Evolutionary conservation across 1,140 invertebrate species (phyloP).

Genomic region (Drosophila ogumai): DNA sequence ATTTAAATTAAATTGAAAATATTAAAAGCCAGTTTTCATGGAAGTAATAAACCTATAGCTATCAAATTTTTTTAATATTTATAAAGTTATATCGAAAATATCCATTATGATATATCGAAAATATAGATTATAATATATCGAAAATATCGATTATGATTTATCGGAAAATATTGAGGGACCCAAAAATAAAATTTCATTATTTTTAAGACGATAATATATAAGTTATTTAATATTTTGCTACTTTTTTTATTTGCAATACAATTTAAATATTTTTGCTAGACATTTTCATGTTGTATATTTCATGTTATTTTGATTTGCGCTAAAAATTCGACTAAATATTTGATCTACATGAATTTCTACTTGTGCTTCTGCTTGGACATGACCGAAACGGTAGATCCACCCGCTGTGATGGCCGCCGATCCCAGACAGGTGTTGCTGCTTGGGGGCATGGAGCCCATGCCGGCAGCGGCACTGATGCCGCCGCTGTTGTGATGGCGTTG

Average conservation of each 20-base stretch:
- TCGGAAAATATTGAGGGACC: not conserved
- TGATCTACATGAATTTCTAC: slow-evolving; percentile 48
- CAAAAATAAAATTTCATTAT: not conserved
- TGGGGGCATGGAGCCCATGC: slow-evolving; percentile 17
- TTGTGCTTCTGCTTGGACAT: slow-evolving; percentile 75
- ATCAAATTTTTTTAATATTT: no score
- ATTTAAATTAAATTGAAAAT: not conserved
- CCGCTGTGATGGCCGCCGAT: not conserved
- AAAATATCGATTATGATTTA: not conserved
- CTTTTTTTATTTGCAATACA: not conserved
- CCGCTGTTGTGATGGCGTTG: slow-evolving; percentile 67
- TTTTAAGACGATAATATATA: not conserved
- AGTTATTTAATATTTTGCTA: slow-evolving; percentile 3
- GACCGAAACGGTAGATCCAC: slow-evolving; percentile 34
- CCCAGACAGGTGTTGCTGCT: slow-evolving; percentile 47
- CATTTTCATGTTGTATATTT: not conserved
- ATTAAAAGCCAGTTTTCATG: not conserved
- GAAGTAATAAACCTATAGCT: no score
- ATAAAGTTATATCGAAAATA: no score
- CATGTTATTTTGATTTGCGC: slow-evolving; percentile 14
- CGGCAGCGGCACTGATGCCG: slow-evolving; percentile 8
- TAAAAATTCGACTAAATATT: slow-evolving; percentile 57
- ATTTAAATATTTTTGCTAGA: slow-evolving; percentile 1
- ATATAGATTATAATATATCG: no score
- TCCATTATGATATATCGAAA: no score